Evolutionary conservation across 2,113 vertebrate species (phyloP).

Genomic region (Dromas ardeola): DNA sequence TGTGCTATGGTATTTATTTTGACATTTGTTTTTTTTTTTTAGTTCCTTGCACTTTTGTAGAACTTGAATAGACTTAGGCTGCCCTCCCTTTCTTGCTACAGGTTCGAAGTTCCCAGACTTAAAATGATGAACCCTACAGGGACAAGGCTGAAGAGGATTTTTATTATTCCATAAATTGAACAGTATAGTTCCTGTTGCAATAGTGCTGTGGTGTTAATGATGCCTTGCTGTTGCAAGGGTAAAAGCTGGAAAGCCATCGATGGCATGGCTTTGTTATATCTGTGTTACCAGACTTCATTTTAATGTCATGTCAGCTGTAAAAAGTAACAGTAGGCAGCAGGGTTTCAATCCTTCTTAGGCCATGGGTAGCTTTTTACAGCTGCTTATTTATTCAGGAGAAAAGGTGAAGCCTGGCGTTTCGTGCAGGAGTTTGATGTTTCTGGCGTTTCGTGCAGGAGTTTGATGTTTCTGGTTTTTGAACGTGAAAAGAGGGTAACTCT

Average conservation of each 20-base stretch:
- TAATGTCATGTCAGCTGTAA: neutral
- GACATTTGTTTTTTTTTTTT: neutral
- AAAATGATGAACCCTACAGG: neutral
- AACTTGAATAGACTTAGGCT: neutral
- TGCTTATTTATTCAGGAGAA: fast-evolving
- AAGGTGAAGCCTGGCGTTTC: neutral
- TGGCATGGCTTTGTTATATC: fast-evolving
- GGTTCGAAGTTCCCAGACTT: neutral
- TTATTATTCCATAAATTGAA: neutral
- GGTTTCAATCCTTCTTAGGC: neutral
- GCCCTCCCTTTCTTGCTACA: neutral
- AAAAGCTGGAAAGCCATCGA: neutral
- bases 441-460: neutral
- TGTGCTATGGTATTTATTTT: neutral
- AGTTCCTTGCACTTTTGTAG: neutral
- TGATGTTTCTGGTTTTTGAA: neutral
- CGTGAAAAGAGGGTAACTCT: fast-evolving
- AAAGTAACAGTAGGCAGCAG: fast-evolving
- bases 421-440: neutral
- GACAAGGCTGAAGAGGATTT: neutral
- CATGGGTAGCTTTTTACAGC: fast-evolving
- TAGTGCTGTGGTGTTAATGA: neutral
- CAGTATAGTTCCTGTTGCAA: fast-evolving
- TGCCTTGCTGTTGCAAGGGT: neutral
- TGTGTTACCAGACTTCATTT: fast-evolving